Conservation (phyloP, 2,888 invertebrate genomes). For the Aplocera efformata region DNA sequence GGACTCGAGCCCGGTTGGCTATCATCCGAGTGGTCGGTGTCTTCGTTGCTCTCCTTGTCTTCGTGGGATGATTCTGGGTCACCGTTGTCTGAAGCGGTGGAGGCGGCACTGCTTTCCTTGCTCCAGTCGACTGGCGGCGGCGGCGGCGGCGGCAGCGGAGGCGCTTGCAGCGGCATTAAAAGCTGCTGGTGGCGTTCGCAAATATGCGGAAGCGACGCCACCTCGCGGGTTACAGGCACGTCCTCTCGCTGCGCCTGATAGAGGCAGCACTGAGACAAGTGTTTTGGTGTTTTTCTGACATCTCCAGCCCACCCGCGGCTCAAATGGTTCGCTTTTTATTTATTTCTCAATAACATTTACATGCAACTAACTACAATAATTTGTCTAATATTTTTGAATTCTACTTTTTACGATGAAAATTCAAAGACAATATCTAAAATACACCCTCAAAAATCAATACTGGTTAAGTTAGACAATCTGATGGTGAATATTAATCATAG, state of each 20-base stretch:
- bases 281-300: slow-evolving; percentile 2
- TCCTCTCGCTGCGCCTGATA: slow-evolving; percentile 10
- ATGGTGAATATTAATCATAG: too few species aligned
- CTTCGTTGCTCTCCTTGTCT: too few species aligned
- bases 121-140: not conserved
- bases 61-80: too few species aligned
- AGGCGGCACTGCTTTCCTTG: not conserved
- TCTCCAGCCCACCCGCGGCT: slow-evolving; percentile 5
- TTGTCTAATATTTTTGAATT: too few species aligned
- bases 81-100: not conserved
- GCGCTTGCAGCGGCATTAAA: slow-evolving; percentile 2
- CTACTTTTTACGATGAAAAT: too few species aligned
- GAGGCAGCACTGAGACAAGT: slow-evolving; percentile 19
- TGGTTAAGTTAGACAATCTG: too few species aligned
- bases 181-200: slow-evolving; percentile 9
- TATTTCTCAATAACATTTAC: too few species aligned
- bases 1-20: too few species aligned
- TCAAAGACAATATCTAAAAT: too few species aligned
- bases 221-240: not conserved
- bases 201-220: slow-evolving; percentile 2
- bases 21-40: too few species aligned
- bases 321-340: slow-evolving; percentile 4
- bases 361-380: too few species aligned
- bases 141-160: slow-evolving; percentile 5
- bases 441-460: too few species aligned